phyloP scores from a whole-genome alignment of 2,797 vertebrate species.

The Rhinogobio ventralis region DNA sequence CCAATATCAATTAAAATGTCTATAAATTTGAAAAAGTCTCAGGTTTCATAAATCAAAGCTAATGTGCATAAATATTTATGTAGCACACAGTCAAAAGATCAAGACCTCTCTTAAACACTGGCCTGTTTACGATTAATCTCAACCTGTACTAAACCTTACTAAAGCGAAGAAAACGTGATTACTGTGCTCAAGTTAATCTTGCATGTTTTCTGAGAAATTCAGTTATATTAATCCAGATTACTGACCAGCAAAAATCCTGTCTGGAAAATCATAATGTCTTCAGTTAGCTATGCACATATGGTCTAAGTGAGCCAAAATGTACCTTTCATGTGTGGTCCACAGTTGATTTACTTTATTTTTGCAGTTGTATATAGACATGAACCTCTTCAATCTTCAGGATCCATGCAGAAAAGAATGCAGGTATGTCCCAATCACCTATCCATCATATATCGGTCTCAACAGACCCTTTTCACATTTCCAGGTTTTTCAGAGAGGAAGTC shows the following conservation, averaged over 20 bases:
- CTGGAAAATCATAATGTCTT: neutral
- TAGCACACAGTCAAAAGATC: neutral
- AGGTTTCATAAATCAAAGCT: neutral
- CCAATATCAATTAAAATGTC: conserved; percentile 3
- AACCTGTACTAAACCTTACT: neutral
- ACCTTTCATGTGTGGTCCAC: neutral
- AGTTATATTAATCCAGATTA: neutral
- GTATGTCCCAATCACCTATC: conserved; percentile 64
- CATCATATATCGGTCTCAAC: conserved; percentile 74
- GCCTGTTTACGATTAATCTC: neutral
- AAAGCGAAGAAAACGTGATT: neutral
- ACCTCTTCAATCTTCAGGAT: neutral
- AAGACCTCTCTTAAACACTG: conserved; percentile 4
- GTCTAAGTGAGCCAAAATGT: neutral
- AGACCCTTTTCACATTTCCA: no score
- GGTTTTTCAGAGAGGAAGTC: no score
- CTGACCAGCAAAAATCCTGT: neutral
- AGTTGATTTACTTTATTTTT: neutral
- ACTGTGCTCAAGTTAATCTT: neutral
- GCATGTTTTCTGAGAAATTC: neutral
- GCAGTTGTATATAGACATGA: neutral
- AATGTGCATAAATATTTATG: neutral
- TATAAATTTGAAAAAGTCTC: neutral
- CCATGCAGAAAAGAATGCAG: neutral
- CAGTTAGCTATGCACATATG: neutral